phyloP scores from a whole-genome alignment of 1,140 invertebrate species.

The Cotesia vestalis region DNA sequence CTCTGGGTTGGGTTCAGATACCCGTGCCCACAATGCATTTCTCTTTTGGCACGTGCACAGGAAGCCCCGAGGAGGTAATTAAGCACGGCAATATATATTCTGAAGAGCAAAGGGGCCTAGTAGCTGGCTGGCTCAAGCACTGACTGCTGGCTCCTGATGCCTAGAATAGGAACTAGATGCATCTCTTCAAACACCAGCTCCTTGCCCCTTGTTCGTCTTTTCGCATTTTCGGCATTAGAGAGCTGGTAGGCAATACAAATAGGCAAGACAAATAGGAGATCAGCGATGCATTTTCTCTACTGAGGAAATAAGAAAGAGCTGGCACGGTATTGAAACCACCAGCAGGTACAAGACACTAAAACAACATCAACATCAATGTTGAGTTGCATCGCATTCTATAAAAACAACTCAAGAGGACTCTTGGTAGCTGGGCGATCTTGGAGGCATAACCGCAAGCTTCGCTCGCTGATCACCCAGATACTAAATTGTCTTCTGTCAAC shows the following conservation, averaged over 20 bases:
- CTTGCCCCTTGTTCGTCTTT: neutral
- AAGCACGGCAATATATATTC: conserved; percentile 38
- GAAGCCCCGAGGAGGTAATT: conserved; percentile 30
- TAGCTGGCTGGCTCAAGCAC: neutral
- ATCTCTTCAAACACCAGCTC: no score
- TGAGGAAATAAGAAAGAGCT: no score
- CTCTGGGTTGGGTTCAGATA: no score
- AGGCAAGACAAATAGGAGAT: no score
- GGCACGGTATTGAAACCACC: no score
- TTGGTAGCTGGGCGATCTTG: conserved; percentile 7
- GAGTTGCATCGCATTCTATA: no score
- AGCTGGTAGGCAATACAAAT: neutral
- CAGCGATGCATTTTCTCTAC: no score
- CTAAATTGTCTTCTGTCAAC: conserved; percentile 36
- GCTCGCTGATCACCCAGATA: conserved; percentile 38
- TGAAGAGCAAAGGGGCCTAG: conserved; percentile 16
- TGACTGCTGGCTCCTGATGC: neutral
- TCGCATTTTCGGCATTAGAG: neutral
- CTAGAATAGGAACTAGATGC: neutral
- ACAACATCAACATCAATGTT: no score
- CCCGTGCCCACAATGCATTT: conserved; percentile 13
- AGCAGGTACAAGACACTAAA: no score
- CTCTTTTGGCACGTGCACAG: conserved; percentile 23
- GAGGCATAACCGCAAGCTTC: conserved; percentile 31
- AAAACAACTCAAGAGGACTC: no score